phyloP scores from a whole-genome alignment of 2,888 invertebrate species.

The Diplolepis rosae region DNA sequence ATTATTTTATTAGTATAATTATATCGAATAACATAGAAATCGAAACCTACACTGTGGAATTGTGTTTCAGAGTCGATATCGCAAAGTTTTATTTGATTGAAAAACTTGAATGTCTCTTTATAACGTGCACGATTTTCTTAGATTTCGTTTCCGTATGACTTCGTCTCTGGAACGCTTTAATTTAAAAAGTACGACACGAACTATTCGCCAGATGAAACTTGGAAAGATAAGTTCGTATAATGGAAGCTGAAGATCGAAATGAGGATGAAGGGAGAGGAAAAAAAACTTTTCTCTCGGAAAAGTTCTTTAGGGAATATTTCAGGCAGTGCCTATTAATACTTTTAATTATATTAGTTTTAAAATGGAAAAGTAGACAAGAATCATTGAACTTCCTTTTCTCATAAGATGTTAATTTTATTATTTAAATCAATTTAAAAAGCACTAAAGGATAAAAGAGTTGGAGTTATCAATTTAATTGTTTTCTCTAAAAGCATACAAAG shows the following conservation, averaged over 20 bases:
- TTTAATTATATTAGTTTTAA: neutral
- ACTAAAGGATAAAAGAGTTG: too few species aligned
- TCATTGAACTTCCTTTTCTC: neutral
- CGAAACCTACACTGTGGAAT: neutral
- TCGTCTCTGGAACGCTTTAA: neutral
- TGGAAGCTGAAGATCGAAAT: neutral
- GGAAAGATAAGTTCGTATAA: neutral
- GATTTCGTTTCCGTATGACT: neutral
- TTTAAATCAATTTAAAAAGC: too few species aligned
- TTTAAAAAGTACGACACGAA: constrained; percentile 12
- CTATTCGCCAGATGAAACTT: neutral
- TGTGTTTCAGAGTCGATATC: too few species aligned
- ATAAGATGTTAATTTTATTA: too few species aligned
- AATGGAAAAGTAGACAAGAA: too few species aligned
- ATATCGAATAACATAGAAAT: neutral
- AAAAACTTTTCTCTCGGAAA: neutral
- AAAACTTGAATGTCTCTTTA: neutral
- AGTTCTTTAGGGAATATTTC: neutral
- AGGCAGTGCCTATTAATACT: neutral
- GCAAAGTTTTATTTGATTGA: constrained; percentile 5
- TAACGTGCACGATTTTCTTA: neutral
- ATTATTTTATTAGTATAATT: neutral
- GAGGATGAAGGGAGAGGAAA: neutral
- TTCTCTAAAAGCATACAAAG: too few species aligned
- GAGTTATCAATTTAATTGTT: too few species aligned